Conservation (phyloP, 2,797 vertebrate species). For the Alexandromys oeconomus region DNA sequence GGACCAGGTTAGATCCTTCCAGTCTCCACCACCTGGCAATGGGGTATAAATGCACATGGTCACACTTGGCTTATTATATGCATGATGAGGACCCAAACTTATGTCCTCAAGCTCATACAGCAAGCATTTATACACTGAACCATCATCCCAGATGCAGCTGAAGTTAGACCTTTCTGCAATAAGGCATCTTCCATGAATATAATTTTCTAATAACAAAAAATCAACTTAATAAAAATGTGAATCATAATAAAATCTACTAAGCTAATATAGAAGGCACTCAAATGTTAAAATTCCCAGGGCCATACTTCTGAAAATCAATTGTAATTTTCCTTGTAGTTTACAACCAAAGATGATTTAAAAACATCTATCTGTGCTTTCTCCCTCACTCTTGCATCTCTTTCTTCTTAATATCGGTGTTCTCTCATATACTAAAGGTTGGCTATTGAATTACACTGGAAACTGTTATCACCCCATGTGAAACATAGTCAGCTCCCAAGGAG, state of each 20-base stretch:
- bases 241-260: slow-evolving; percentile 42
- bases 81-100: background rate
- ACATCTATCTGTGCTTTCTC: background rate
- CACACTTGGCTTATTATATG: background rate
- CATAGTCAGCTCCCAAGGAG: background rate
- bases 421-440: background rate
- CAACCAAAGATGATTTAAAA: background rate
- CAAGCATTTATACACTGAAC: background rate
- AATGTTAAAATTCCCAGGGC: background rate
- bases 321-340: background rate
- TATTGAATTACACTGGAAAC: background rate
- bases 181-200: background rate
- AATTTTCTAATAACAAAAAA: slow-evolving; percentile 27
- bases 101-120: too few relatives aligned
- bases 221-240: slow-evolving; percentile 28
- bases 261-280: background rate
- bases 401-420: background rate
- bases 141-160: background rate
- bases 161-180: background rate
- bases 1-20: background rate
- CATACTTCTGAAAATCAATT: background rate
- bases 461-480: background rate
- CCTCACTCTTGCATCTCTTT: background rate
- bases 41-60: fast-evolving
- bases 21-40: too few relatives aligned